Percentiles rank a stretch among this genome's conserved stretches.
phyloP scores from a whole-genome alignment of 2,888 invertebrate species.

The Hetaerina titia region DNA sequence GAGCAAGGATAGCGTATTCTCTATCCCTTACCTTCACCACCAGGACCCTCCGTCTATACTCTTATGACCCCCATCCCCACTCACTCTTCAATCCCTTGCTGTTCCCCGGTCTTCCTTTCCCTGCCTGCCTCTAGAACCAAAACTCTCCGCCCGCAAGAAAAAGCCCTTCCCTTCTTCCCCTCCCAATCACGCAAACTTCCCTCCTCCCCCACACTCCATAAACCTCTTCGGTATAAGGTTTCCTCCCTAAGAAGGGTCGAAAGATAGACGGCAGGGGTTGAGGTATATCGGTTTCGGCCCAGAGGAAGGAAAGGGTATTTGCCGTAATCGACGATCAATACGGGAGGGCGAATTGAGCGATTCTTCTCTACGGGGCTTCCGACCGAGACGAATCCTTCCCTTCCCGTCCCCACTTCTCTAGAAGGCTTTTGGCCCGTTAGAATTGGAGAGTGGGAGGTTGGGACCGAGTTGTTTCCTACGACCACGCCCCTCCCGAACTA shows the following conservation, averaged over 20 bases:
- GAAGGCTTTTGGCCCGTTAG: background rate
- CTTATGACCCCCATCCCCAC: background rate
- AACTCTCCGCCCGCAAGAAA: background rate
- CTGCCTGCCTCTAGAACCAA: too few relatives aligned
- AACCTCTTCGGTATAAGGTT: background rate
- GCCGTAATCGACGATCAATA: constrained; percentile 30
- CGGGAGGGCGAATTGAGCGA: constrained; percentile 4
- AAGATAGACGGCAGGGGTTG: background rate
- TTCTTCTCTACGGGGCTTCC: background rate
- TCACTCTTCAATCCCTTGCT: background rate
- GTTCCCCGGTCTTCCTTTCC: background rate
- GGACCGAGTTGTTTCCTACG: background rate
- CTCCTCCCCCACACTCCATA: background rate
- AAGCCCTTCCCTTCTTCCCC: background rate
- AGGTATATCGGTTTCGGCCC: background rate
- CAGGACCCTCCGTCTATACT: background rate
- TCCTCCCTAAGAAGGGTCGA: constrained; percentile 2
- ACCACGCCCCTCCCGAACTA: background rate
- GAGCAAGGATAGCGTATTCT: background rate
- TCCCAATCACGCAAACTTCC: background rate
- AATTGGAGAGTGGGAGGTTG: background rate
- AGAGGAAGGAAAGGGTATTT: background rate
- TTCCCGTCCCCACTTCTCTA: background rate
- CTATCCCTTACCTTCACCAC: background rate
- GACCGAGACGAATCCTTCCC: background rate